Percentiles rank a stretch among this genome's conserved stretches.
Evolutionary conservation across 2,797 vertebrate genomes (phyloP).

Genomic region (Chiropotes sagulatus): DNA sequence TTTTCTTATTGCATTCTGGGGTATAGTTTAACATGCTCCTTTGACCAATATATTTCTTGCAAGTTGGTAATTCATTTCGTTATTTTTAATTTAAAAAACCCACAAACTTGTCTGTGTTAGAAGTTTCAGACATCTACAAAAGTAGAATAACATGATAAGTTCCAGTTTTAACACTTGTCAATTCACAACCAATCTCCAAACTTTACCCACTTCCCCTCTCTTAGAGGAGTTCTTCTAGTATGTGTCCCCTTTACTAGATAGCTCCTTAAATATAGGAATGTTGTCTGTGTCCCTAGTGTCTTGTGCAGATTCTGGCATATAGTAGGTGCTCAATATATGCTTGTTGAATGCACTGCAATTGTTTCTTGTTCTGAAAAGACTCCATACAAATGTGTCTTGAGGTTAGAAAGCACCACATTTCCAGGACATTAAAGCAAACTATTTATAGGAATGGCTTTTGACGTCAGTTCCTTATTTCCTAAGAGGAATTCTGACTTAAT

Average conservation of each 20-base stretch:
- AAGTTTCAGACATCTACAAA: conserved; percentile 28
- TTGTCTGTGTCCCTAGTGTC: background rate
- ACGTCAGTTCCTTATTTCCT: conserved; percentile 17
- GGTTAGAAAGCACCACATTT: conserved; percentile 25
- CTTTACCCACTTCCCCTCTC: background rate
- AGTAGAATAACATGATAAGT: background rate
- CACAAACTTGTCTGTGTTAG: background rate
- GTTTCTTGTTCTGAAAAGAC: conserved; percentile 31
- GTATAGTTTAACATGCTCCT: background rate
- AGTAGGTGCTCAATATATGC: background rate
- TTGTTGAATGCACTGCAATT: background rate
- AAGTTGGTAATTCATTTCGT: conserved; percentile 4
- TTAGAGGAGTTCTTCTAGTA: background rate
- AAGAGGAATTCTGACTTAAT: background rate
- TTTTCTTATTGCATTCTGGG: background rate
- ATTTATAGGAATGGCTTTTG: background rate
- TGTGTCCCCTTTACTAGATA: background rate
- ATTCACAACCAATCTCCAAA: background rate
- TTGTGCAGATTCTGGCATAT: background rate
- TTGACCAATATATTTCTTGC: background rate
- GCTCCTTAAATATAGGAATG: background rate
- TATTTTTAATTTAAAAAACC: background rate
- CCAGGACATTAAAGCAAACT: background rate
- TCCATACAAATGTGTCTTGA: background rate
- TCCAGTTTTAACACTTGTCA: background rate